Evolutionary conservation across 2,888 invertebrate species (phyloP).

Genomic region (Trachelus iudaicus): DNA sequence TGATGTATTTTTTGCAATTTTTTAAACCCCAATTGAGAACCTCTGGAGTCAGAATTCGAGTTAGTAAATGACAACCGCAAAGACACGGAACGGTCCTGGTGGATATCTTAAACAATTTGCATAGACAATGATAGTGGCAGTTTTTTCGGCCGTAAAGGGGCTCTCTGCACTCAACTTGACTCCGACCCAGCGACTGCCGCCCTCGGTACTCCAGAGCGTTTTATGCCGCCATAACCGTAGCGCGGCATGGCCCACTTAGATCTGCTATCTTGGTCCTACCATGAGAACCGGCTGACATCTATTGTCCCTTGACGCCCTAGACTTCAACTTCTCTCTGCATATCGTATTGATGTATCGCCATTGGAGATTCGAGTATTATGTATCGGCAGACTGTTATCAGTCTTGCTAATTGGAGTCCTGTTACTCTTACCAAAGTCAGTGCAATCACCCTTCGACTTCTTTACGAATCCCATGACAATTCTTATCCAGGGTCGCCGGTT

Average conservation of each 20-base stretch:
- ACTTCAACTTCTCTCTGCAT: background rate
- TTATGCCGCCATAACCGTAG: slow-evolving; percentile 65
- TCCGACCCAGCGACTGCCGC: slow-evolving; percentile 25
- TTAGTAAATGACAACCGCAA: slow-evolving; percentile 12
- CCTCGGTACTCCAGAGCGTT: slow-evolving; percentile 51
- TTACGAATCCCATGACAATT: slow-evolving; percentile 35
- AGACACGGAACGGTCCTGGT: slow-evolving; percentile 13
- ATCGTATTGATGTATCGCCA: slow-evolving; percentile 21
- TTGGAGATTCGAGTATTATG: slow-evolving; percentile 13
- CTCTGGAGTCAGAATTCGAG: background rate
- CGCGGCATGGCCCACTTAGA: slow-evolving; percentile 65
- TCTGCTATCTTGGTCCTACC: slow-evolving; percentile 59
- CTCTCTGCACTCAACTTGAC: slow-evolving; percentile 53
- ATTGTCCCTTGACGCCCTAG: slow-evolving; percentile 50
- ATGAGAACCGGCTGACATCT: slow-evolving; percentile 53
- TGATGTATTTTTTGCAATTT: background rate
- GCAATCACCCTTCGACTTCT: background rate
- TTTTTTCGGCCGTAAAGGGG: slow-evolving; percentile 63
- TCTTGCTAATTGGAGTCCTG: background rate
- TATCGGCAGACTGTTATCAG: background rate
- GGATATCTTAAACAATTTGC: slow-evolving; percentile 66
- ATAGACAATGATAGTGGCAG: slow-evolving; percentile 65
- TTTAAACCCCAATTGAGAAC: background rate
- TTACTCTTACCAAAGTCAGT: background rate
- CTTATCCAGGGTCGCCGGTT: slow-evolving; percentile 30